phyloP scores from a whole-genome alignment of 2,888 invertebrate species.

The Andrena flavipes region DNA sequence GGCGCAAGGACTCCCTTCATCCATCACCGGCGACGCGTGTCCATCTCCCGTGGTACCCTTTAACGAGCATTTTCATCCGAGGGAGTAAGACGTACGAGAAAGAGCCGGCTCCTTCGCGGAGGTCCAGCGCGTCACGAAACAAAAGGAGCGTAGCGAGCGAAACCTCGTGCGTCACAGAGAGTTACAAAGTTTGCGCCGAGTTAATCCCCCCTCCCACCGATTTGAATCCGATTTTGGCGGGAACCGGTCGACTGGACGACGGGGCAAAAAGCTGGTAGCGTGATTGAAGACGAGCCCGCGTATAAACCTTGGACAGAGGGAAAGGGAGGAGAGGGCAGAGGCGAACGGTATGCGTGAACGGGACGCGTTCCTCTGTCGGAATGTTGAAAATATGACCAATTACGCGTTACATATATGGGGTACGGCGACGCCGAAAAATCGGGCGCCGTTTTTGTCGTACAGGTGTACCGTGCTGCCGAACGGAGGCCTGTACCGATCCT shows the following conservation, averaged over 20 bases:
- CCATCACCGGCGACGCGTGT: conserved; percentile 40
- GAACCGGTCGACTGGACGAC: conserved; percentile 47
- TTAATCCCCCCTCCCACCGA: conserved; percentile 60
- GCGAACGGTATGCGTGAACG: conserved; percentile 53
- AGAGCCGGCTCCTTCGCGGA: conserved; percentile 30
- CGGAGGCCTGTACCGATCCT: conserved; percentile 7
- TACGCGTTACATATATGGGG: conserved; percentile 82
- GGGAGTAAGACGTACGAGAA: conserved; percentile 58
- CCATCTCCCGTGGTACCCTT: conserved; percentile 32
- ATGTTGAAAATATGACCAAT: conserved; percentile 81
- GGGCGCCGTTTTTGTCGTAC: conserved; percentile 56
- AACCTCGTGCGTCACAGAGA: conserved; percentile 36
- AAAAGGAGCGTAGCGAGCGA: conserved; percentile 48
- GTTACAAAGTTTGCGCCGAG: conserved; percentile 52
- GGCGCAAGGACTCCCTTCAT: conserved; percentile 15
- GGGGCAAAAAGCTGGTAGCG: conserved; percentile 49
- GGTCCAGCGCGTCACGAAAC: conserved; percentile 33
- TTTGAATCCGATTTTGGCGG: conserved; percentile 72
- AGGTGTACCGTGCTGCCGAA: conserved; percentile 39
- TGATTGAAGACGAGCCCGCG: conserved; percentile 56
- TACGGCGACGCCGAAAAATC: conserved; percentile 57
- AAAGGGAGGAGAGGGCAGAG: conserved; percentile 1
- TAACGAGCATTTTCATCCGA: conserved; percentile 50
- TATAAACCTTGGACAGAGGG: conserved; percentile 18
- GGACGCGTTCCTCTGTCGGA: conserved; percentile 57